These are phyloP conservation scores for Portevinia maculata DNA, from an alignment of 2,888 invertebrate species.

Conservation along the genomic window DNA sequence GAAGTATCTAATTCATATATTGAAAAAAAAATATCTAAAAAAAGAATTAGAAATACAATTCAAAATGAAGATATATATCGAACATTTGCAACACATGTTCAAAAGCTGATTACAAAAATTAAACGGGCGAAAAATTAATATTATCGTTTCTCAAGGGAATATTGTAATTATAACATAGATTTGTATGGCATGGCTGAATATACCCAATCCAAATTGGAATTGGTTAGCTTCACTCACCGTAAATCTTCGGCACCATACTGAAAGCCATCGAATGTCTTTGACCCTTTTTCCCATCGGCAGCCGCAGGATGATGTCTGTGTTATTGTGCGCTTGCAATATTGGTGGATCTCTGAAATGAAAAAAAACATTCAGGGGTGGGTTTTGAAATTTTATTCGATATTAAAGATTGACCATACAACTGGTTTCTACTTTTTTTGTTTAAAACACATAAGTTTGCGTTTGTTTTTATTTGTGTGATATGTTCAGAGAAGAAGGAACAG, in stretches of 20 bases:
- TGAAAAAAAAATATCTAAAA: too few relatives aligned
- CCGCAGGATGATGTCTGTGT: conserved; percentile 91
- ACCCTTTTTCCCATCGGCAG: conserved; percentile 93
- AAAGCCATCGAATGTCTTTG: conserved; percentile 94
- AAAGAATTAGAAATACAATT: not conserved
- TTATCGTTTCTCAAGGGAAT: conserved; percentile 21
- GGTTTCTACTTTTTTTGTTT: not conserved
- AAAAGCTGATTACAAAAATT: conserved; percentile 59
- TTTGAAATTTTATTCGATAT: conserved; percentile 7
- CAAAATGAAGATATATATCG: not conserved
- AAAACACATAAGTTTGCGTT: too few relatives aligned
- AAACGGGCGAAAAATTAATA: conserved; percentile 38
- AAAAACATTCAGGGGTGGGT: conserved; percentile 1
- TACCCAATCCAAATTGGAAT: conserved; percentile 38
- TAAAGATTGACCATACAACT: conserved; percentile 6
- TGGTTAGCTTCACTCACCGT: conserved; percentile 87
- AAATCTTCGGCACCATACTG: conserved; percentile 95
- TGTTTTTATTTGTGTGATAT: too few relatives aligned
- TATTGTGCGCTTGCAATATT: conserved; percentile 88
- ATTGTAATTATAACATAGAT: conserved; percentile 19
- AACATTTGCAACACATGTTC: conserved; percentile 18
- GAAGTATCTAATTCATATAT: too few relatives aligned
- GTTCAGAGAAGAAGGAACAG: too few relatives aligned
- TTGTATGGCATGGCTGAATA: conserved; percentile 1
- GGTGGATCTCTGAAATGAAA: conserved; percentile 90